A percentile compares a stretch with the other conserved stretches of the same genome.
phyloP scores from a whole-genome alignment of 2,113 vertebrate genomes.

The Microtus oregoni region DNA sequence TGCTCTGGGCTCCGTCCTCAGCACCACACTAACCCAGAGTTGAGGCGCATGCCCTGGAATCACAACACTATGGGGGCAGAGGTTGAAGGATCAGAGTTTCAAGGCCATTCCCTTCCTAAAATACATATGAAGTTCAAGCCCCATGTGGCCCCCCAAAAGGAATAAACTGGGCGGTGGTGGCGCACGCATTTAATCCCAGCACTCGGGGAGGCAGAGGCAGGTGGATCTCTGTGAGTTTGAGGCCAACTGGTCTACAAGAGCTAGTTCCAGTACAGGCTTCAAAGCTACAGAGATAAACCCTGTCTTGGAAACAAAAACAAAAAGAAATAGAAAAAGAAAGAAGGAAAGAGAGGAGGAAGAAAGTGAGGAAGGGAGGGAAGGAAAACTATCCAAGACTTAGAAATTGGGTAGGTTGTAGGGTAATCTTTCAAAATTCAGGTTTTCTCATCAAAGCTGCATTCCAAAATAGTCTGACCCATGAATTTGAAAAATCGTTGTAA shows the following conservation, averaged over 20 bases:
- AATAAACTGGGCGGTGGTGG: too few species aligned
- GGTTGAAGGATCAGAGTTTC: background rate
- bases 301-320: background rate
- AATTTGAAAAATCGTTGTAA: background rate
- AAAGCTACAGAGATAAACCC: too few species aligned
- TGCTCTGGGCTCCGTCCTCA: background rate
- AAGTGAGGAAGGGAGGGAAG: background rate
- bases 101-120: background rate
- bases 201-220: too few species aligned
- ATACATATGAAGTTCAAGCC: background rate
- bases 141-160: background rate
- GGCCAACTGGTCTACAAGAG: too few species aligned
- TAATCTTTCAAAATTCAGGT: conserved; percentile 6
- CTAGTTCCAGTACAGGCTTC: too few species aligned
- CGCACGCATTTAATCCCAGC: too few species aligned
- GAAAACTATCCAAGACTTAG: background rate
- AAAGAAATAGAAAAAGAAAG: too few species aligned
- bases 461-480: conserved; percentile 16
- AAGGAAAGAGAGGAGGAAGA: too few species aligned
- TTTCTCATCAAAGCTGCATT: background rate
- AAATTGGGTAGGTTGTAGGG: background rate
- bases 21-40: too few species aligned
- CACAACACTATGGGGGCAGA: background rate
- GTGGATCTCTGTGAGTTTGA: too few species aligned
- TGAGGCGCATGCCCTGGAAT: background rate